Conservation (phyloP, 2,888 invertebrate species). For the Phasia obesa region DNA sequence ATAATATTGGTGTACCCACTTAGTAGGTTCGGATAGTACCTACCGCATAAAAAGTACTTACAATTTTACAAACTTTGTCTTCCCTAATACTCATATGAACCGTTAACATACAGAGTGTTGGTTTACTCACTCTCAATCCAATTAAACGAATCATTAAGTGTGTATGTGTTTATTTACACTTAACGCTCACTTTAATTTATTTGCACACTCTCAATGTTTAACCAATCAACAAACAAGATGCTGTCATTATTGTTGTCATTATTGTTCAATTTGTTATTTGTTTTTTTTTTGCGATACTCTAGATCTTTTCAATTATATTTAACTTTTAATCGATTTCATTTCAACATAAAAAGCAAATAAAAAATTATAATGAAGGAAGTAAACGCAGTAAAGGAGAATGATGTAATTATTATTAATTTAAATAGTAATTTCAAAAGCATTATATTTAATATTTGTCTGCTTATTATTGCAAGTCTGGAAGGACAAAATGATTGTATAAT, state of each 20-base stretch:
- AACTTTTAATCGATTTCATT: conserved; percentile 5
- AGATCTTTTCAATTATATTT: conserved; percentile 10
- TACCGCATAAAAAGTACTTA: no score
- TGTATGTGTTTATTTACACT: background rate
- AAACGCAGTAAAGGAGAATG: background rate
- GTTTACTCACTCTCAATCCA: conserved; percentile 11
- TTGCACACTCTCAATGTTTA: conserved; percentile 20
- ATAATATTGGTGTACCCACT: no score
- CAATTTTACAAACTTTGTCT: no score
- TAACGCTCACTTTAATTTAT: conserved; percentile 20
- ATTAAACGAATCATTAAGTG: conserved; percentile 22
- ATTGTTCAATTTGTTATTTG: conserved; percentile 19
- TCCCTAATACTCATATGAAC: no score
- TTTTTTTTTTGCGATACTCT: conserved; percentile 6
- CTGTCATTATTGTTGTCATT: conserved; percentile 7
- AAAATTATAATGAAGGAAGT: background rate
- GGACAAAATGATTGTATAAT: no score
- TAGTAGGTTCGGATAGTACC: no score
- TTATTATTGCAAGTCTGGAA: no score
- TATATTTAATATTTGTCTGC: no score
- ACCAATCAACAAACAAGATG: conserved; percentile 34
- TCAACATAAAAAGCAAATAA: background rate
- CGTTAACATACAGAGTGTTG: conserved; percentile 3
- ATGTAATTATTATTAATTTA: conserved; percentile 22
- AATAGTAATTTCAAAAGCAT: background rate